Conservation (phyloP, 1,140 invertebrate genomes). For the Drosophila mojavensis region DNA sequence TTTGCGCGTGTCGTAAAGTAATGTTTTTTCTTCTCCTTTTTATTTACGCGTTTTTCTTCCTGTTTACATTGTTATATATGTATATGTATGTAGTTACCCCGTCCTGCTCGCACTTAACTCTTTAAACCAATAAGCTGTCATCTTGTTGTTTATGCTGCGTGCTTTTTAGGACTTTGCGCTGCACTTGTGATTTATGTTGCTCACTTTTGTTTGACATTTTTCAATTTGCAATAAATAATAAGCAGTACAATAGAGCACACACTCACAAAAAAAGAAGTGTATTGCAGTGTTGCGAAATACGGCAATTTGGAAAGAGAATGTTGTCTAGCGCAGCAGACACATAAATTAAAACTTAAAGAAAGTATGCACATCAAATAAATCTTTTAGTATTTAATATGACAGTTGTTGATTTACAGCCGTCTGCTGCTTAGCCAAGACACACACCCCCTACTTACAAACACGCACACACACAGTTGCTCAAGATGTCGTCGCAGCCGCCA, state of each 20-base stretch:
- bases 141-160: slow-evolving; percentile 47
- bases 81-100: slow-evolving; percentile 1
- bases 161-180: slow-evolving; percentile 21
- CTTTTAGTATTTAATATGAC: slow-evolving; percentile 47
- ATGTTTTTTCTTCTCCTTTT: slow-evolving; percentile 42
- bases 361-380: slow-evolving; percentile 41
- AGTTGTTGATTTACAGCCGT: slow-evolving; percentile 64
- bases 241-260: neutral
- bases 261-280: slow-evolving; percentile 1
- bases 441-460: neutral
- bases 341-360: slow-evolving; percentile 54
- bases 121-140: slow-evolving; percentile 26
- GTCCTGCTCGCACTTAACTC: neutral
- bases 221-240: slow-evolving; percentile 74
- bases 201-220: slow-evolving; percentile 59
- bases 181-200: slow-evolving; percentile 53
- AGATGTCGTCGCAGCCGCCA: slow-evolving; percentile 46
- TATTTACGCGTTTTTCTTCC: slow-evolving; percentile 68
- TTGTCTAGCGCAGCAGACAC: slow-evolving; percentile 44
- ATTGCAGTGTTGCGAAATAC: slow-evolving; percentile 33
- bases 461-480: slow-evolving; percentile 14
- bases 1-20: slow-evolving; percentile 50
- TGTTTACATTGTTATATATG: slow-evolving; percentile 41
- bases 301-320: slow-evolving; percentile 12
- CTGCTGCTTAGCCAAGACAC: slow-evolving; percentile 41